Conservation (phyloP, 1,140 invertebrate species). For the Polyergus mexicanus region DNA sequence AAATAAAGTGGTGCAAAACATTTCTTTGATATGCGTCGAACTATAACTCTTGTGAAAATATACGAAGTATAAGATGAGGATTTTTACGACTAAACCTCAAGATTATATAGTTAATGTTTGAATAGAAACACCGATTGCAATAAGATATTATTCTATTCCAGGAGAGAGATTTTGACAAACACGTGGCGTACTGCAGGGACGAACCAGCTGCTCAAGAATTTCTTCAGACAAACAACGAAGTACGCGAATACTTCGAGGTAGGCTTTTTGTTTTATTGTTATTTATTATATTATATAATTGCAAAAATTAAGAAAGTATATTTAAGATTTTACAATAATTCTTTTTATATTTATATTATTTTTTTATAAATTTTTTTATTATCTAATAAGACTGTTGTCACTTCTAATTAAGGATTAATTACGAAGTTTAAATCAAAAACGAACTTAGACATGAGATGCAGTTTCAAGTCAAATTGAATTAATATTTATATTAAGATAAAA, state of each 20-base stretch:
- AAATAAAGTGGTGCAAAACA: neutral
- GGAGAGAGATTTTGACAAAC: conserved; percentile 97
- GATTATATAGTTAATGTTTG: neutral
- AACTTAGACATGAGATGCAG: neutral
- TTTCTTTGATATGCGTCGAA: conserved; percentile 10
- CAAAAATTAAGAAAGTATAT: conserved; percentile 11
- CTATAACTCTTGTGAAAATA: neutral
- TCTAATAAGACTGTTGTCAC: neutral
- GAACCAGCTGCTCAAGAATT: conserved; percentile 94
- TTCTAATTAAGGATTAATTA: conserved; percentile 25
- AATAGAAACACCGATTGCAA: conserved; percentile 5
- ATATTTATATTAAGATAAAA: neutral
- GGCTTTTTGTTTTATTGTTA: conserved; percentile 78
- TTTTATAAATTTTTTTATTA: neutral
- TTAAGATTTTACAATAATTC: neutral
- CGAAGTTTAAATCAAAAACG: neutral
- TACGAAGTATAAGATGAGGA: neutral
- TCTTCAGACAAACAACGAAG: conserved; percentile 90
- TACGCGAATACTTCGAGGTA: conserved; percentile 94
- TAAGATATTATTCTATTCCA: conserved; percentile 76
- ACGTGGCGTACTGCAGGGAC: conserved; percentile 95
- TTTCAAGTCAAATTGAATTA: conserved; percentile 33
- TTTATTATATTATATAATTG: neutral
- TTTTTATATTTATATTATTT: neutral
- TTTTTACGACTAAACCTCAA: neutral